phyloP scores from a whole-genome alignment of 2,113 vertebrate species.

The Tringa solitaria region DNA sequence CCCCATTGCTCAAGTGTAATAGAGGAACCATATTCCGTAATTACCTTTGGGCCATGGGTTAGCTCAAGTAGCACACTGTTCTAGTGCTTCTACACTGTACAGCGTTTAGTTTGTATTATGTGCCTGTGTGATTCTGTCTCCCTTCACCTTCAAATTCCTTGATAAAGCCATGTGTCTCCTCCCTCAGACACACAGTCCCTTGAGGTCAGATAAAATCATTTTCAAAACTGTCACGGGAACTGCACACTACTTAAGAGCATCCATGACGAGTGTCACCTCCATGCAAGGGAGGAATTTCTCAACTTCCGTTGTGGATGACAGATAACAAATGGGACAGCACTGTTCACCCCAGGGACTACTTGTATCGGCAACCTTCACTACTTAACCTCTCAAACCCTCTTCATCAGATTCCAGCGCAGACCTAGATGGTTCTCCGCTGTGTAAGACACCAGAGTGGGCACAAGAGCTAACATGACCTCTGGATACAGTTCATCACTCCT shows the following conservation, averaged over 20 bases:
- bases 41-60: rapidly evolving
- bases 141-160: neutral
- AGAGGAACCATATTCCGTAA: neutral
- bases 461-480: neutral
- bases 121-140: neutral
- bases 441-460: neutral
- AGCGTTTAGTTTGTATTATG: rapidly evolving
- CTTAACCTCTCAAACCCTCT: neutral
- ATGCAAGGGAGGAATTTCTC: neutral
- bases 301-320: neutral
- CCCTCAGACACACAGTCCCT: neutral
- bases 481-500: neutral
- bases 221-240: neutral
- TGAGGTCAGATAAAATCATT: rapidly evolving
- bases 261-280: neutral
- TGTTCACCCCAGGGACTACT: neutral
- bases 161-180: neutral
- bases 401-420: neutral
- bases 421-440: neutral
- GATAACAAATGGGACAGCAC: neutral
- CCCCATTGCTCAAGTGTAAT: neutral
- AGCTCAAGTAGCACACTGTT: neutral
- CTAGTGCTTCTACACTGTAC: neutral
- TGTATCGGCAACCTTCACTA: rapidly evolving
- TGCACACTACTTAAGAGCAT: neutral